These are phyloP conservation scores for Parauchenoglanis ngamensis DNA, from an alignment of 2,797 vertebrate species.

Conservation along the genomic window DNA sequence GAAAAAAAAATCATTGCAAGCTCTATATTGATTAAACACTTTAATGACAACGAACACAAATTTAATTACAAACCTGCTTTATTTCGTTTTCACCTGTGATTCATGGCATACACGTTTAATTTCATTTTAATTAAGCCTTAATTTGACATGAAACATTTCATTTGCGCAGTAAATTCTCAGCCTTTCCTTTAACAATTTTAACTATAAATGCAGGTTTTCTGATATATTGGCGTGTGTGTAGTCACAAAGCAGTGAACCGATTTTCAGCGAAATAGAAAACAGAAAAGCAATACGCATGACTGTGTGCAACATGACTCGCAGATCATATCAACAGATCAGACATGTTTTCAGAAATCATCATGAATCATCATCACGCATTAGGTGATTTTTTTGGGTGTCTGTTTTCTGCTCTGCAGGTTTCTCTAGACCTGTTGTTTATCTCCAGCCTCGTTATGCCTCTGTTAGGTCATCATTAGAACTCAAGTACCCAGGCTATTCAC, in stretches of 20 bases:
- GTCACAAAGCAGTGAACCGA: neutral
- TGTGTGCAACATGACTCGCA: neutral
- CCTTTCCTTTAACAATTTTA: neutral
- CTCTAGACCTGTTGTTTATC: conserved; percentile 50
- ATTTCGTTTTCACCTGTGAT: neutral
- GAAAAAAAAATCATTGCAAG: neutral
- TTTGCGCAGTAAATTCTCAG: neutral
- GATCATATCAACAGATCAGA: neutral
- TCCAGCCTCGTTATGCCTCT: conserved; percentile 46
- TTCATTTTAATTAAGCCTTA: neutral
- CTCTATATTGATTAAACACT: neutral
- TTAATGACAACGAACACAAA: neutral
- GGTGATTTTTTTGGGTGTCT: conserved; percentile 11
- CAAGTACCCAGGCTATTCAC: conserved; percentile 62
- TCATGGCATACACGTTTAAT: neutral
- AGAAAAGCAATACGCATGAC: neutral
- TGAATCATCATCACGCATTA: neutral
- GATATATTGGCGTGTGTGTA: neutral
- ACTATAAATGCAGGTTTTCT: neutral
- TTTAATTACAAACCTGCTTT: neutral
- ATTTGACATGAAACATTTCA: neutral
- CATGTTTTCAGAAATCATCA: neutral
- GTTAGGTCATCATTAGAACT: conserved; percentile 65
- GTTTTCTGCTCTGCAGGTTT: conserved; percentile 52
- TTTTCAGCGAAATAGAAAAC: no score